Evolutionary conservation across 2,797 vertebrate genomes (phyloP).

Genomic region (Chrosomus eos): DNA sequence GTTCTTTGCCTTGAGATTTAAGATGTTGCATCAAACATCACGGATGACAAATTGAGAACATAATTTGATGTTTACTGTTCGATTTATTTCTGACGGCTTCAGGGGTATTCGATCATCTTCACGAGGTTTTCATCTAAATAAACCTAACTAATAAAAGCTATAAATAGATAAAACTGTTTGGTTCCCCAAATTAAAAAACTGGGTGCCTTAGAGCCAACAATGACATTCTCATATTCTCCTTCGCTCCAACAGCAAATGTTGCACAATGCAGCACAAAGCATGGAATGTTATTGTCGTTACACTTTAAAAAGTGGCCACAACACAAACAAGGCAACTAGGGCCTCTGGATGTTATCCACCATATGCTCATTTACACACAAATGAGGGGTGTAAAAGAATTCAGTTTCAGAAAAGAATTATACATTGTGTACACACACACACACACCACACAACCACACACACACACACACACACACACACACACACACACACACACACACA

Average conservation of each 20-base stretch:
- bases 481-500: background rate
- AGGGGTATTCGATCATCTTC: background rate
- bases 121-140: background rate
- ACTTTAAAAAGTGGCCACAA: slow-evolving; percentile 53
- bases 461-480: background rate
- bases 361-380: slow-evolving; percentile 22
- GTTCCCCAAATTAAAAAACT: background rate
- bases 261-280: slow-evolving; percentile 48
- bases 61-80: background rate
- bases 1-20: background rate
- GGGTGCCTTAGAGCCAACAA: background rate
- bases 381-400: background rate
- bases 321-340: slow-evolving; percentile 49
- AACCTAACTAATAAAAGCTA: background rate
- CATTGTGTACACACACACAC: background rate
- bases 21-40: background rate
- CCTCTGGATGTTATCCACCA: slow-evolving; percentile 38
- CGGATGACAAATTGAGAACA: background rate
- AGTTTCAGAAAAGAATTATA: background rate
- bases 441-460: background rate
- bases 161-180: background rate
- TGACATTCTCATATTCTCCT: background rate
- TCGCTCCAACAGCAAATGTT: slow-evolving; percentile 24
- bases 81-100: background rate
- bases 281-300: slow-evolving; percentile 58